Evolutionary conservation across 1,140 invertebrate species (phyloP), one percentile per base, ranked within the genome.

Genomic region (Rhagoletis pomonella): DNA sequence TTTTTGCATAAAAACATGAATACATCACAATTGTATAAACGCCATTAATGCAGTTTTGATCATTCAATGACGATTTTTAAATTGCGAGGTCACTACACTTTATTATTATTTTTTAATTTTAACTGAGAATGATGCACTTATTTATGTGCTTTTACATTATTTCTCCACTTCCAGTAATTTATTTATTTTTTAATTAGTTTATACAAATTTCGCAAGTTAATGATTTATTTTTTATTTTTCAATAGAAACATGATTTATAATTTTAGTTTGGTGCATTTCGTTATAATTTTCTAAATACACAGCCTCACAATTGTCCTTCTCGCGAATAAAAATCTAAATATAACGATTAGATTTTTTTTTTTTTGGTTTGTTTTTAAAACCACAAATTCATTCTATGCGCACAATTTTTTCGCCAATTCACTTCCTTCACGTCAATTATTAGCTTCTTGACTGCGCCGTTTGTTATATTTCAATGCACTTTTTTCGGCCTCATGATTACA

Each of bases 401-500:
- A 81, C 73, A 44, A 44, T 47, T 10, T 44, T 6, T 19, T 19
- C 67, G 42, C 9, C 9, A 19, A 81, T 55, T 55, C 73, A 81
- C 47, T 81, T 81, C 50, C 73, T 81, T 81, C 19, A 6, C 47
- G 47, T 44, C 69, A 47, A 44, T 77, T 77, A 44, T 44, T 77
- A 42, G 10, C n/a, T 17, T 50, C 73, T 44, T 77, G 44, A 44
- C 69, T 19, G n/a, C 50, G 19, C 14, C 42, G 19, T 55, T 19
- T 55, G 2, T 81, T 29, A n/a, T 50, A 14, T 64, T n/a, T 10
- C 50, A 10, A 81, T 81, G 73, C 73, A 81, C 47, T 81, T 81
- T 55, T 81, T 55, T 81, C 47, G 73, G 73, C 47, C 73, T 81
- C 47, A 14, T 19, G 55, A 81, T 55, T 42, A 12, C 44, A 47